phyloP scores from a whole-genome alignment of 2,888 invertebrate species.

The Aquatica leii region DNA sequence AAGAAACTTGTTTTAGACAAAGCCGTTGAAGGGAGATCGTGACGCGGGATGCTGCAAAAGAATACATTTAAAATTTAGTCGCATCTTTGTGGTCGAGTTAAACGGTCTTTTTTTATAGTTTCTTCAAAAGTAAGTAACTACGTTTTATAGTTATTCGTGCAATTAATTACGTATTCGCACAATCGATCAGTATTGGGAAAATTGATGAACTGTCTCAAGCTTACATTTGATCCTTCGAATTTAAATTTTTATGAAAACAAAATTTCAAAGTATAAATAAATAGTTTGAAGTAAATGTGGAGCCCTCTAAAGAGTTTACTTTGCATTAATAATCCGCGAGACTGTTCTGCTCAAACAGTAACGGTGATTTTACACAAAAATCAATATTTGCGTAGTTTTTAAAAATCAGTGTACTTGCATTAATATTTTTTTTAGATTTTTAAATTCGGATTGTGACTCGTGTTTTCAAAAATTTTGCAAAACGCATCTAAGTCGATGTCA shows the following conservation, averaged over 20 bases:
- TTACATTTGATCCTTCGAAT: slow-evolving; percentile 14
- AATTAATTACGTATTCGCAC: slow-evolving; percentile 3
- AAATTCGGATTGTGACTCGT: no score
- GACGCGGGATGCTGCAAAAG: slow-evolving; percentile 8
- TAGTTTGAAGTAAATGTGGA: no score
- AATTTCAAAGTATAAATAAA: no score
- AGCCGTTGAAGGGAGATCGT: slow-evolving; percentile 41
- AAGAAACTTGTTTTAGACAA: slow-evolving; percentile 45
- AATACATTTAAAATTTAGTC: slow-evolving; percentile 12
- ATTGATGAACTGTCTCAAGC: slow-evolving; percentile 21
- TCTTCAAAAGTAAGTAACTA: slow-evolving; percentile 1
- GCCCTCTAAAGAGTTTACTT: no score
- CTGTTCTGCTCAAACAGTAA: no score
- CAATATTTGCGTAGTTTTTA: no score
- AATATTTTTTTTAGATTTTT: no score
- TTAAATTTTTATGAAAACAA: no score
- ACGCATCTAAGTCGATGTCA: slow-evolving; percentile 9
- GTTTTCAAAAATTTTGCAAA: no score
- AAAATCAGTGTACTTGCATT: no score
- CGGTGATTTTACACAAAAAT: no score
- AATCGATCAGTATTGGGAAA: slow-evolving; percentile 20
- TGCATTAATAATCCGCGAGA: no score
- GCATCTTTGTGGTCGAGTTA: background rate
- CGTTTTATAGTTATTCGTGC: background rate
- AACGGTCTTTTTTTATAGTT: background rate